Conservation (phyloP, 2,888 invertebrate genomes). For the Drymonia ruficornis region DNA sequence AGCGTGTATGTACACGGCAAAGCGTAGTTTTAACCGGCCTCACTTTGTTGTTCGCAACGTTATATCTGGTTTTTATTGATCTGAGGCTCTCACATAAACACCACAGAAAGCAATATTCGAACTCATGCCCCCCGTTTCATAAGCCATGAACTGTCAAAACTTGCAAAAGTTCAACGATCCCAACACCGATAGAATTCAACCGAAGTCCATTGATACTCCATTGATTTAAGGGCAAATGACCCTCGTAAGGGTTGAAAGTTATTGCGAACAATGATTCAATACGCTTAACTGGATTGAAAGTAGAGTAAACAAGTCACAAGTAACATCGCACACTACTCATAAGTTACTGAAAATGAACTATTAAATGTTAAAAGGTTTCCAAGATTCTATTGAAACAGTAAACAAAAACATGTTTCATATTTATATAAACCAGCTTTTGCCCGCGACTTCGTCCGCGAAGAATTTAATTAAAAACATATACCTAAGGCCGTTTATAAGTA, state of each 20-base stretch:
- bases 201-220: conserved; percentile 26
- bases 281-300: conserved; percentile 10
- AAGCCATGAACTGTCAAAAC: conserved; percentile 19
- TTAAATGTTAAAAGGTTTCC: no score
- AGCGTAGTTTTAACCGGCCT: no score
- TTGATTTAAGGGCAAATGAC: conserved; percentile 44
- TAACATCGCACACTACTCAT: not conserved
- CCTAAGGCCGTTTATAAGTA: no score
- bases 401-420: no score
- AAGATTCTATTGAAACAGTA: no score
- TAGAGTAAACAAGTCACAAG: not conserved
- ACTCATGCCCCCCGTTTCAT: not conserved
- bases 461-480: no score
- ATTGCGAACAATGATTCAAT: conserved; percentile 26
- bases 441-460: no score
- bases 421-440: no score
- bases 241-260: conserved; percentile 11
- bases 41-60: no score
- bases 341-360: not conserved
- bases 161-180: conserved; percentile 29
- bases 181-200: conserved; percentile 27
- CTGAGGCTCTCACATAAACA: no score
- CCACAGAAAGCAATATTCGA: not conserved
- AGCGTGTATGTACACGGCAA: no score
- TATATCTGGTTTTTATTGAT: no score